A percentile compares a stretch with the other conserved stretches of the same genome.
Evolutionary conservation across 2,888 invertebrate species (phyloP).

Genomic region (Platypus cylindrus): DNA sequence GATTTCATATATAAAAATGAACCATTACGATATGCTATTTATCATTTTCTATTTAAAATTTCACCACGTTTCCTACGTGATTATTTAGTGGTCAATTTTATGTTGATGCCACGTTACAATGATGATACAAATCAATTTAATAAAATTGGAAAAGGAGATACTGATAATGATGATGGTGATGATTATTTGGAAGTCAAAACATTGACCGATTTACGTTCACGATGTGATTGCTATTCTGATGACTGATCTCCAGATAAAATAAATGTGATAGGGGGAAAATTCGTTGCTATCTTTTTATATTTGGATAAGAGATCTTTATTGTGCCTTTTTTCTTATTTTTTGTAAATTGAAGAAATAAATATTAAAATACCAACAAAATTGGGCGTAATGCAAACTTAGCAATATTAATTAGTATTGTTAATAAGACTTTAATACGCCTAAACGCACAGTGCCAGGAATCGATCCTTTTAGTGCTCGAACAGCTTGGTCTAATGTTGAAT

Average conservation of each 20-base stretch:
- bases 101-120: slow-evolving; percentile 45
- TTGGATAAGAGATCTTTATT: too few species aligned
- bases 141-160: slow-evolving; percentile 1
- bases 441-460: slow-evolving; percentile 73
- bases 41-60: slow-evolving; percentile 50
- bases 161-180: slow-evolving; percentile 2
- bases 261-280: too few species aligned
- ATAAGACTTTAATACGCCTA: slow-evolving; percentile 91
- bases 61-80: slow-evolving; percentile 46
- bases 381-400: too few species aligned
- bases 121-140: background rate
- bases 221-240: too few species aligned
- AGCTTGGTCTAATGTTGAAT: slow-evolving; percentile 87
- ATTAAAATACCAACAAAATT: too few species aligned
- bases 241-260: too few species aligned
- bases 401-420: too few species aligned
- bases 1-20: slow-evolving; percentile 53
- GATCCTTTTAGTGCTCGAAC: slow-evolving; percentile 93
- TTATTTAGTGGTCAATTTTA: slow-evolving; percentile 49
- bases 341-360: too few species aligned
- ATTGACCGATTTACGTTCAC: too few species aligned
- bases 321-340: too few species aligned
- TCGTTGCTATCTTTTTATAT: too few species aligned
- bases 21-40: slow-evolving; percentile 52
- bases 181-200: too few species aligned